phyloP scores from a whole-genome alignment of 2,888 invertebrate species.

The Trachelus iudaicus region DNA sequence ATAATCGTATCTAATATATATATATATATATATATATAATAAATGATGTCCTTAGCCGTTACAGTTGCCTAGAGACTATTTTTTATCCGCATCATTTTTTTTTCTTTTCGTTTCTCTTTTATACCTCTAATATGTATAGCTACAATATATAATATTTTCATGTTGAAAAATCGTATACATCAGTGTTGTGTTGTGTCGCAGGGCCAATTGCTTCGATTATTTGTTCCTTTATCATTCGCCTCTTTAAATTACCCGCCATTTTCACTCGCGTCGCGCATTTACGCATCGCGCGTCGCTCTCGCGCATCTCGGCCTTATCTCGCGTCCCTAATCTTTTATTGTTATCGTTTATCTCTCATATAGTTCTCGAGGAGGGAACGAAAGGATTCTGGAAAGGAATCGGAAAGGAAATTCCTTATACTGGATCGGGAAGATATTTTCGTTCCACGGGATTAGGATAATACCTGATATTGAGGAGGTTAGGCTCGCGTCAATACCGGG shows the following conservation, averaged over 20 bases:
- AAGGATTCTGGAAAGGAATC: neutral
- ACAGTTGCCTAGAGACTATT: slow-evolving; percentile 59
- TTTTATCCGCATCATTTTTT: slow-evolving; percentile 41
- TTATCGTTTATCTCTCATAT: neutral
- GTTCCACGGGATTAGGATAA: neutral
- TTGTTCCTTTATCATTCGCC: slow-evolving; percentile 9
- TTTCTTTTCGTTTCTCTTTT: slow-evolving; percentile 34
- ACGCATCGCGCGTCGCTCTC: slow-evolving; percentile 12
- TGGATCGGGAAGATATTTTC: neutral
- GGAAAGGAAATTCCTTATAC: slow-evolving; percentile 3
- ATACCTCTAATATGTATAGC: slow-evolving; percentile 61
- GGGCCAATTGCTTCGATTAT: slow-evolving; percentile 61
- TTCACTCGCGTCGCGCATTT: neutral
- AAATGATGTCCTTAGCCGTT: slow-evolving; percentile 56
- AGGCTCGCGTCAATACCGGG: slow-evolving; percentile 27
- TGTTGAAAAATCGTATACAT: slow-evolving; percentile 69
- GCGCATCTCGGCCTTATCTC: slow-evolving; percentile 4
- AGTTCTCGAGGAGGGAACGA: slow-evolving; percentile 19
- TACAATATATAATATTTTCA: slow-evolving; percentile 65
- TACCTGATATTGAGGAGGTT: neutral
- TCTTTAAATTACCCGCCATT: neutral
- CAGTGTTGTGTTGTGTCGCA: slow-evolving; percentile 66
- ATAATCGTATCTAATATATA: slow-evolving; percentile 38
- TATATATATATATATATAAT: slow-evolving; percentile 37
- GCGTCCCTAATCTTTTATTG: neutral